Conservation (phyloP, 2,113 vertebrate species). For the Fregetta grallaria region DNA sequence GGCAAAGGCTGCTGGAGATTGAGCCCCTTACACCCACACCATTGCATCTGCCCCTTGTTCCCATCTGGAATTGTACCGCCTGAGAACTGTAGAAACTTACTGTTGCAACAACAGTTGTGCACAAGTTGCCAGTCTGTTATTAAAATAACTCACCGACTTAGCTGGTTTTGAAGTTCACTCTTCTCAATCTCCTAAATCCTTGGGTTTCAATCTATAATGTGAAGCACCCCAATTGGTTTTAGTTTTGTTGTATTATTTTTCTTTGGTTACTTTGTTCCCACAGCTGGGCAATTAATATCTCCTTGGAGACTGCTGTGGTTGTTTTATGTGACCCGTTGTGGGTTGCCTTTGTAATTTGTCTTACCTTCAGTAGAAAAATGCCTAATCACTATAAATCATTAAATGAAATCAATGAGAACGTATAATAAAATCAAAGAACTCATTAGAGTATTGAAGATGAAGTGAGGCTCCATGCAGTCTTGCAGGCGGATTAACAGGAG, state of each 20-base stretch:
- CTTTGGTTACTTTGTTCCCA: not conserved
- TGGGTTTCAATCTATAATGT: not conserved
- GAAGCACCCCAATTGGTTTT: not conserved
- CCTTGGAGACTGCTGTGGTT: not conserved
- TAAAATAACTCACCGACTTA: not conserved
- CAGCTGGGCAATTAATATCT: not conserved
- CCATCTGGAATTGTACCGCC: not conserved
- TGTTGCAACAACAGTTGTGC: not conserved
- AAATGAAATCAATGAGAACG: not conserved
- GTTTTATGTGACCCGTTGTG: not conserved
- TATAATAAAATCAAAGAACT: conserved; percentile 6
- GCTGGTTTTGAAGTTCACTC: not conserved
- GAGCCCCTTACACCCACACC: not conserved
- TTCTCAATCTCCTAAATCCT: not conserved
- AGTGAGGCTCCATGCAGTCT: not conserved
- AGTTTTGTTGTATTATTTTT: not conserved
- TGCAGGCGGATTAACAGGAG: not conserved
- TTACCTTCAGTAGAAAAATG: not conserved
- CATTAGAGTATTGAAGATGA: not conserved
- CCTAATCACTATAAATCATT: conserved; percentile 9
- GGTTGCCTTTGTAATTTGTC: not conserved
- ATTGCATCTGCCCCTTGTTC: not conserved
- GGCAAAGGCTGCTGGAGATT: not conserved
- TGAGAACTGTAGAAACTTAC: not conserved
- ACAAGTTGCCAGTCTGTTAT: not conserved